A percentile compares a stretch with the other conserved stretches of the same genome.
phyloP scores from a whole-genome alignment of 2,113 vertebrate genomes.

The Arizona elegans region DNA sequence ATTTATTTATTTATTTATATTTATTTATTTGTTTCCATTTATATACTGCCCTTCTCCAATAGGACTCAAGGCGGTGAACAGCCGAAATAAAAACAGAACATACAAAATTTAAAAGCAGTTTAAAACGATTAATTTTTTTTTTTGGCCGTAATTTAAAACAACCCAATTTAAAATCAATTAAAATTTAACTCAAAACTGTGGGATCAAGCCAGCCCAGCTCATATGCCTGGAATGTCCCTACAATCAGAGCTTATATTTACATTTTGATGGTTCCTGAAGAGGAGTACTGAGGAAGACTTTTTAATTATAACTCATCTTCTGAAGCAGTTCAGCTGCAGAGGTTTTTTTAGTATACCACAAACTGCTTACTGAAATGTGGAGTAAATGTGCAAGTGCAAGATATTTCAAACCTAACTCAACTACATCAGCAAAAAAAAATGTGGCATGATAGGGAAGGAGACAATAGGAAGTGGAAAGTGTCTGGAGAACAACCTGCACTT shows the following conservation, averaged over 20 bases:
- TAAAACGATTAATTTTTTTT: too few species aligned
- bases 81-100: too few species aligned
- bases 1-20: too few species aligned
- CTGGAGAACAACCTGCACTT: neutral
- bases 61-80: too few species aligned
- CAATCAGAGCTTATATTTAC: neutral
- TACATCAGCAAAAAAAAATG: neutral
- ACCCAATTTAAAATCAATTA: too few species aligned
- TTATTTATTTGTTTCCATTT: too few species aligned
- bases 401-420: neutral
- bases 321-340: neutral
- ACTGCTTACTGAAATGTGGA: neutral
- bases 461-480: neutral
- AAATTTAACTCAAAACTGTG: too few species aligned
- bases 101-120: too few species aligned
- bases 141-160: too few species aligned
- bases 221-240: neutral
- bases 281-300: neutral
- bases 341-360: neutral
- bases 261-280: neutral
- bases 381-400: neutral
- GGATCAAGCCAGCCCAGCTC: too few species aligned
- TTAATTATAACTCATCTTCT: neutral
- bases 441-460: neutral
- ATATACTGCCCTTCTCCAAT: too few species aligned